A percentile compares a stretch with the other conserved stretches of the same genome.
phyloP scores from a whole-genome alignment of 2,888 invertebrate genomes.

The Anagyrus pseudococci region DNA sequence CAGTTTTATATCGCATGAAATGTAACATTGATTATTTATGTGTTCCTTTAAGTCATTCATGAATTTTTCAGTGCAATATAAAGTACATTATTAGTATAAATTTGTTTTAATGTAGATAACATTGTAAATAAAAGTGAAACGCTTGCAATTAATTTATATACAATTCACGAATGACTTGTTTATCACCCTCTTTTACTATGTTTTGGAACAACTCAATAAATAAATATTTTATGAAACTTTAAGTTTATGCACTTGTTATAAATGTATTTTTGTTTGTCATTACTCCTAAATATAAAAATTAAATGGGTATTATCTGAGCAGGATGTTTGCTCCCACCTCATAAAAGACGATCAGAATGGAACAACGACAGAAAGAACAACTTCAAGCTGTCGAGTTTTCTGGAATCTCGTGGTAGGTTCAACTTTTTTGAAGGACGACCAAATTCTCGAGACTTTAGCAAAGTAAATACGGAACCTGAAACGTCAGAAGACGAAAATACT shows the following conservation, averaged over 20 bases:
- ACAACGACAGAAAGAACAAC: slow-evolving; percentile 55
- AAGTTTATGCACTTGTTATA: slow-evolving; percentile 1
- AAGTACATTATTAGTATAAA: too few relatives aligned
- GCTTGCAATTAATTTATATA: too few relatives aligned
- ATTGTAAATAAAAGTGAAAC: too few relatives aligned
- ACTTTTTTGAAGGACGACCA: slow-evolving; percentile 55
- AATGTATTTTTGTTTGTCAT: slow-evolving; percentile 4
- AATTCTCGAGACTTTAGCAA: slow-evolving; percentile 59
- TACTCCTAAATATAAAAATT: slow-evolving; percentile 9
- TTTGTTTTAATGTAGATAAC: too few relatives aligned
- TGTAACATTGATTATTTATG: too few relatives aligned
- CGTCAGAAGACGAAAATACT: slow-evolving; percentile 57
- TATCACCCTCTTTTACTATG: slow-evolving; percentile 12
- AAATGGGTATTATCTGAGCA: slow-evolving; percentile 39
- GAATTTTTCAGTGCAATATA: too few relatives aligned
- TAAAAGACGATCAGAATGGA: slow-evolving; percentile 53
- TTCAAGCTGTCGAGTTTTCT: slow-evolving; percentile 73
- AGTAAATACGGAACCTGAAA: slow-evolving; percentile 58
- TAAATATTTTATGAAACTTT: slow-evolving; percentile 2
- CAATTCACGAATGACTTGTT: not conserved
- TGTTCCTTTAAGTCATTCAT: too few relatives aligned
- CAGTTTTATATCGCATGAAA: too few relatives aligned
- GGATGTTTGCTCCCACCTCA: slow-evolving; percentile 55
- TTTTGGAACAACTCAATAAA: slow-evolving; percentile 1
- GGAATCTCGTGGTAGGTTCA: slow-evolving; percentile 67